Conservation (phyloP, 2,797 vertebrate genomes). For the Mus minutoides region DNA sequence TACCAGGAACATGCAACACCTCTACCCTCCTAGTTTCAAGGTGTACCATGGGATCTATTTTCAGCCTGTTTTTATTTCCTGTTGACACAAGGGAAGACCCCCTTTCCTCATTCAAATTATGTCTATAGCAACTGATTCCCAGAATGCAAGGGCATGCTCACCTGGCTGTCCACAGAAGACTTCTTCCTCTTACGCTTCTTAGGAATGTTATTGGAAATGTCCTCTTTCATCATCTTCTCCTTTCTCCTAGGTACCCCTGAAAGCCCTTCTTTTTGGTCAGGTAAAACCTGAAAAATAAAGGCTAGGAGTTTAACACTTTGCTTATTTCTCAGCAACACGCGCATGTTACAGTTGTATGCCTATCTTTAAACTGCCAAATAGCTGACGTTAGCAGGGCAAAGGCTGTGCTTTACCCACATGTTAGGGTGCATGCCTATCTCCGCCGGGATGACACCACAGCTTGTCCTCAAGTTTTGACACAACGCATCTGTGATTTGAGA, state of each 20-base stretch:
- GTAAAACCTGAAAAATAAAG: slow-evolving; percentile 63
- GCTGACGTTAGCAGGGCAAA: background rate
- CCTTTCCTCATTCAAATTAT: background rate
- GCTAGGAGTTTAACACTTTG: background rate
- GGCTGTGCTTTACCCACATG: too few species aligned
- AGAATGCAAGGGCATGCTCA: slow-evolving; percentile 80
- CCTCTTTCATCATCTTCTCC: slow-evolving; percentile 7
- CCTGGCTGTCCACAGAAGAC: slow-evolving; percentile 89
- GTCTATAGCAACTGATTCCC: background rate
- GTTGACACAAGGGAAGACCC: background rate
- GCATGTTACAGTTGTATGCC: background rate
- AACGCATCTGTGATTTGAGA: background rate
- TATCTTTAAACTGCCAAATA: background rate
- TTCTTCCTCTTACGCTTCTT: background rate
- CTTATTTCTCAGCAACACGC: background rate
- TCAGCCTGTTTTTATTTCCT: background rate
- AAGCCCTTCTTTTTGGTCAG: slow-evolving; percentile 33
- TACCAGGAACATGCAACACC: background rate
- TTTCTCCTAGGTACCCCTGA: slow-evolving; percentile 69
- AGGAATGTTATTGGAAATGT: background rate
- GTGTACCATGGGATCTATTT: background rate
- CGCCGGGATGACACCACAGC: background rate
- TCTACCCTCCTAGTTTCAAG: background rate
- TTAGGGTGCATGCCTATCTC: background rate
- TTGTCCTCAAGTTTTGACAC: background rate